Evolutionary conservation across 1,140 invertebrate genomes (phyloP).

Genomic region (Proctacanthus coquilletti): DNA sequence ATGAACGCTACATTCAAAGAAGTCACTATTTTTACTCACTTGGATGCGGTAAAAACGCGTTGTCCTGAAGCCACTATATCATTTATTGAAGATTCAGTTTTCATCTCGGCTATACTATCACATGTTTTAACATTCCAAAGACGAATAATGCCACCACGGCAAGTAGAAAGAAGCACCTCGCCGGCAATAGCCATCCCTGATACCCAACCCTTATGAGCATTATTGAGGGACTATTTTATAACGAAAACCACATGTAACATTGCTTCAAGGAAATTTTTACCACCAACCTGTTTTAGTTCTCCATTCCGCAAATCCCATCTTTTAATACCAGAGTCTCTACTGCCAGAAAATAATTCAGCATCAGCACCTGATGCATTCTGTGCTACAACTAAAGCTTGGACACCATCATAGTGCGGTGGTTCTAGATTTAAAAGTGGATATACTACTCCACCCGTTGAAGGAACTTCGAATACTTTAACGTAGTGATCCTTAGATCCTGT

Average conservation of each 20-base stretch:
- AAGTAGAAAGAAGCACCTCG: slow-evolving; percentile 51
- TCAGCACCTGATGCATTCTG: slow-evolving; percentile 30
- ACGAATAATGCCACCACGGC: slow-evolving; percentile 61
- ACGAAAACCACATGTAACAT: not conserved
- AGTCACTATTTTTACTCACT: slow-evolving; percentile 32
- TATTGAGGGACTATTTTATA: slow-evolving; percentile 53
- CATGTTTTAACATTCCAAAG: slow-evolving; percentile 54
- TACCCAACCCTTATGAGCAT: slow-evolving; percentile 83
- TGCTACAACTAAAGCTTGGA: slow-evolving; percentile 60
- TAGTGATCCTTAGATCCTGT: slow-evolving; percentile 86
- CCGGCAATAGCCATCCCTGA: slow-evolving; percentile 45
- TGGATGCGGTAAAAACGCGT: slow-evolving; percentile 62
- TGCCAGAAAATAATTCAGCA: slow-evolving; percentile 63
- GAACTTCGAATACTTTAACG: slow-evolving; percentile 45
- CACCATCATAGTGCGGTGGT: slow-evolving; percentile 85
- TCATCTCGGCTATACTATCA: slow-evolving; percentile 48
- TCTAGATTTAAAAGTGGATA: slow-evolving; percentile 55
- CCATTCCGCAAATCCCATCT: slow-evolving; percentile 63
- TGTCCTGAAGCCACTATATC: slow-evolving; percentile 55
- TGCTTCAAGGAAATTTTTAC: not conserved
- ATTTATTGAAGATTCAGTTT: slow-evolving; percentile 64
- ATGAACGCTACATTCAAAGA: not conserved
- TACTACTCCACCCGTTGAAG: slow-evolving; percentile 35
- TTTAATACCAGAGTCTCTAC: slow-evolving; percentile 76
- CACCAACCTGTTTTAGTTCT: slow-evolving; percentile 45